phyloP scores from a whole-genome alignment of 2,888 invertebrate species.

The Formica aserva region DNA sequence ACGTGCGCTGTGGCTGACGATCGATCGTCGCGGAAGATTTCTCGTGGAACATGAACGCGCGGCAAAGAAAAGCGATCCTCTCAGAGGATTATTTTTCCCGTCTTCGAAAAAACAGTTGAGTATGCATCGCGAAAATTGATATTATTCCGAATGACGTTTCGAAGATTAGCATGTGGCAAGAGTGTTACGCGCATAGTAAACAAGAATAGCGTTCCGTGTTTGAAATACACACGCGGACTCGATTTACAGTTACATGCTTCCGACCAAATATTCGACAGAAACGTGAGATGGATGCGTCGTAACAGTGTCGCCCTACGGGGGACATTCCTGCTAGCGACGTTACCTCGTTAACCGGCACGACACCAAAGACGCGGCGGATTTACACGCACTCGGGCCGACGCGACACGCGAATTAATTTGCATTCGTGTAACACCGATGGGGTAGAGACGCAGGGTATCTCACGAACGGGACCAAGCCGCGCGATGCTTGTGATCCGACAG shows the following conservation, averaged over 20 bases:
- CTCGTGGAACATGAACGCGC: constrained; percentile 9
- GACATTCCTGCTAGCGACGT: constrained; percentile 31
- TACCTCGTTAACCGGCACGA: constrained; percentile 44
- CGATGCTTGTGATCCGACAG: neutral
- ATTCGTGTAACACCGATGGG: neutral
- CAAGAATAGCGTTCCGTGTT: neutral
- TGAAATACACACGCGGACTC: neutral
- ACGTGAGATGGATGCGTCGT: constrained; percentile 29
- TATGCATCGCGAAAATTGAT: constrained; percentile 4
- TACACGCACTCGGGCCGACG: constrained; percentile 10
- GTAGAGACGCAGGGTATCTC: constrained; percentile 7
- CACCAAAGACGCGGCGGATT: constrained; percentile 38
- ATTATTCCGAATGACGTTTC: neutral
- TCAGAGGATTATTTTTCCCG: neutral
- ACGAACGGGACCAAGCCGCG: neutral
- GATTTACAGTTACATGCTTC: constrained; percentile 2
- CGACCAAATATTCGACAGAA: constrained; percentile 18
- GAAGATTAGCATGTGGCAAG: neutral
- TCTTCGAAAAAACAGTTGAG: neutral
- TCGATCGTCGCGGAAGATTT: constrained; percentile 45
- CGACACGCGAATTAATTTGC: constrained; percentile 41
- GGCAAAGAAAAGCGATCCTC: neutral
- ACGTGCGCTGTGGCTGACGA: constrained; percentile 41
- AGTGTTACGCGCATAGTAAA: no score
- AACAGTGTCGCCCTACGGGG: constrained; percentile 27